phyloP scores from a whole-genome alignment of 92 coral and sea anemone genomes.

The Heliopora coerulea region DNA sequence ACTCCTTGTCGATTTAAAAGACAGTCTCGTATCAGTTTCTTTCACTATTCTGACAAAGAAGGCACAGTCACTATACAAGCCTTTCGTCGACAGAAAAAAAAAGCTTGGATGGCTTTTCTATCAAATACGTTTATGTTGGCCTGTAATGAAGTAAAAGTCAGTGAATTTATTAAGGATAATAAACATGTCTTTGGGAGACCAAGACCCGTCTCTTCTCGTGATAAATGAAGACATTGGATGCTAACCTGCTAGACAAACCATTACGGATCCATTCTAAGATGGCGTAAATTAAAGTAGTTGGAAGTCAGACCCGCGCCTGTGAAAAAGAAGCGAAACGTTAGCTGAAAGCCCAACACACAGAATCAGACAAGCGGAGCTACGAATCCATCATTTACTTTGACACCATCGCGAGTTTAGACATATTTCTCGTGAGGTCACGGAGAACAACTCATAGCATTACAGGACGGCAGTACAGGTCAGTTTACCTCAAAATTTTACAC shows the following conservation, averaged over 20 bases:
- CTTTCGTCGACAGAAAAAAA: no score
- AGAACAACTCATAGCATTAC: not conserved
- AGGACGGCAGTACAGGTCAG: slow-evolving; percentile 6
- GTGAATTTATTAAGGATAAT: not conserved
- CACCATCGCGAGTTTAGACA: not conserved
- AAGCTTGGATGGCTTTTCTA: no score
- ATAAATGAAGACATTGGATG: not conserved
- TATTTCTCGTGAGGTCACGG: slow-evolving; percentile 5
- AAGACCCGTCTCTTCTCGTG: no score
- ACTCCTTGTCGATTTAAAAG: not conserved
- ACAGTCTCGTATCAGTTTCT: slow-evolving; percentile 11
- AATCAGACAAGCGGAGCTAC: slow-evolving; percentile 8
- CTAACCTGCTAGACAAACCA: slow-evolving; percentile 30
- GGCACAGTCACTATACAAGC: no score
- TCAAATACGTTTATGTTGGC: slow-evolving; percentile 4
- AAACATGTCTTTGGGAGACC: not conserved
- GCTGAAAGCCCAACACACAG: not conserved
- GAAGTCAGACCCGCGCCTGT: slow-evolving; percentile 4
- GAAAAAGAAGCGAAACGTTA: slow-evolving; percentile 4
- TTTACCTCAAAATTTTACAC: slow-evolving; percentile 27
- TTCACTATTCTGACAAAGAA: slow-evolving; percentile 8
- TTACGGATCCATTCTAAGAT: slow-evolving; percentile 12
- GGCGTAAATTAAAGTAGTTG: slow-evolving; percentile 14
- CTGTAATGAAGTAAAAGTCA: slow-evolving; percentile 13
- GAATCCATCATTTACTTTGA: not conserved